Evolutionary conservation across 2,888 invertebrate species (phyloP).

Genomic region (Troilus luridus): DNA sequence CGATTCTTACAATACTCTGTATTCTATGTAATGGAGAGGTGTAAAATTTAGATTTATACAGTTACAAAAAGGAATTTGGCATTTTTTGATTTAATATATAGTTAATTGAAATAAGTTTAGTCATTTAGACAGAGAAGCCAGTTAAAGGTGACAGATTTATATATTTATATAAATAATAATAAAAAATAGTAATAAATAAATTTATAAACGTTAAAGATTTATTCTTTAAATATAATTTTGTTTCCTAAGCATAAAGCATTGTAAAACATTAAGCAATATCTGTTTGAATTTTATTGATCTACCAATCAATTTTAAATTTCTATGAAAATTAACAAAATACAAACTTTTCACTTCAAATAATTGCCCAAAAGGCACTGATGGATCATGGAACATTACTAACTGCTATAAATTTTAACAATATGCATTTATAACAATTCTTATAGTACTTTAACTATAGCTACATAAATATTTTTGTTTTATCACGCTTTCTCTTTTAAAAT

Average conservation of each 20-base stretch:
- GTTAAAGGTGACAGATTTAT: background rate
- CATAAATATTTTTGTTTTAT: conserved; percentile 37
- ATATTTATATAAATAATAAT: background rate
- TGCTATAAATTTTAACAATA: conserved; percentile 46
- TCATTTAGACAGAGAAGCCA: background rate
- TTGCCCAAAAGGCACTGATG: conserved; percentile 50
- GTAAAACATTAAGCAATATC: conserved; percentile 4
- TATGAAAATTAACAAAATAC: conserved; percentile 39
- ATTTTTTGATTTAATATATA: background rate
- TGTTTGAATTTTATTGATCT: background rate
- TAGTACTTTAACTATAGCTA: conserved; percentile 36
- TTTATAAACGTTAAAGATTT: background rate
- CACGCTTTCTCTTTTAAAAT: conserved; percentile 14
- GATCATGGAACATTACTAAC: conserved; percentile 30
- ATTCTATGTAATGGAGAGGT: too few species aligned
- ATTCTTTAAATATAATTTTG: background rate
- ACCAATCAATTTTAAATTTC: conserved; percentile 18
- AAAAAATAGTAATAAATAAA: background rate
- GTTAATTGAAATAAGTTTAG: background rate
- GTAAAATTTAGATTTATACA: background rate
- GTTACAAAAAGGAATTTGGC: background rate
- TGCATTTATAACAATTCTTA: conserved; percentile 14
- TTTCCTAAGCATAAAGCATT: conserved; percentile 2
- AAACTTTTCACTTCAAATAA: background rate
- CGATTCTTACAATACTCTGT: too few species aligned